phyloP scores from a whole-genome alignment of 2,797 vertebrate genomes.

The Pteronotus mesoamericanus region DNA sequence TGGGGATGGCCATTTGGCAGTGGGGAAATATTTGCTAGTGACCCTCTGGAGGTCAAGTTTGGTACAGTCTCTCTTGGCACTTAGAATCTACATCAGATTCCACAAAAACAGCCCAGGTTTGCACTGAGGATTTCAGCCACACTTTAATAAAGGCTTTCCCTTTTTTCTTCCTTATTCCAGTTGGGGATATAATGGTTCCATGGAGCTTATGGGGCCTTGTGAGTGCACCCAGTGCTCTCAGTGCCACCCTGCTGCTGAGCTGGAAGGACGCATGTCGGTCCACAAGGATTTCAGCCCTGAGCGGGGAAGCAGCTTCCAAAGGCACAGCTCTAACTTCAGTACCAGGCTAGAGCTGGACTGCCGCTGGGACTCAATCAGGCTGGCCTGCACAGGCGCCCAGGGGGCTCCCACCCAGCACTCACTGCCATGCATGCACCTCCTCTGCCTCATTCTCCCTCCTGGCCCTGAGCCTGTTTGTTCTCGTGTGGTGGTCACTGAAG shows the following conservation, averaged over 20 bases:
- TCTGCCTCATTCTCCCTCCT: background rate
- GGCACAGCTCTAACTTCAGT: too few species aligned
- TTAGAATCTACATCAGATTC: background rate
- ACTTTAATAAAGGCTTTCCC: background rate
- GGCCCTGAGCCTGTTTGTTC: background rate
- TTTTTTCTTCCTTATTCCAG: background rate
- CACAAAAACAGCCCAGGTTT: background rate
- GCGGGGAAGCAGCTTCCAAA: background rate
- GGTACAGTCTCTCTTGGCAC: background rate
- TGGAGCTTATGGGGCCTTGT: too few species aligned
- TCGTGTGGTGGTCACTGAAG: background rate
- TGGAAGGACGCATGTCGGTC: background rate
- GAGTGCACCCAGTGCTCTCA: too few species aligned
- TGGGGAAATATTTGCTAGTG: background rate
- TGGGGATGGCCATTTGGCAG: background rate
- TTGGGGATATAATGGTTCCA: too few species aligned
- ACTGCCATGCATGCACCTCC: background rate
- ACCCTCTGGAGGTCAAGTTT: background rate
- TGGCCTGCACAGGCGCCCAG: background rate
- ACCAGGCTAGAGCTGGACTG: background rate
- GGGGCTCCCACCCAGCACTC: too few species aligned
- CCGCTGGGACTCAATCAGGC: background rate
- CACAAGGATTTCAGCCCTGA: background rate
- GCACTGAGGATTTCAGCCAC: background rate
- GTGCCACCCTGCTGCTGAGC: background rate